A percentile compares a stretch with the other conserved stretches of the same genome.
phyloP scores from a whole-genome alignment of 2,113 vertebrate species.

The Murina feae region DNA sequence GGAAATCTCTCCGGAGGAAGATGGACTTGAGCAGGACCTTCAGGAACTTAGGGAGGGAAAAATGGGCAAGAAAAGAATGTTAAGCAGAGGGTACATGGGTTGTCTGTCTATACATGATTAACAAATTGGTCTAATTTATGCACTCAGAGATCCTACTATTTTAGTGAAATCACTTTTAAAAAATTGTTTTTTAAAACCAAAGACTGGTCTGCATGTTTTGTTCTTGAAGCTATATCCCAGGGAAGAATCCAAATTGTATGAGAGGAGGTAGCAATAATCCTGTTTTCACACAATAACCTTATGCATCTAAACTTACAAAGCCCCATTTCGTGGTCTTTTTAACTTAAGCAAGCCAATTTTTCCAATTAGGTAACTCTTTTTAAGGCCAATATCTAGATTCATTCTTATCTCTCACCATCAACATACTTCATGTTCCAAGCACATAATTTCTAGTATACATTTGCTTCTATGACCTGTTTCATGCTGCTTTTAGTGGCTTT shows the following conservation, averaged over 20 bases:
- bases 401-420: neutral
- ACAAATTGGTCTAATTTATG: neutral
- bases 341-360: neutral
- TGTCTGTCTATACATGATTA: neutral
- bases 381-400: neutral
- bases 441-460: neutral
- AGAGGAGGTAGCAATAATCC: neutral
- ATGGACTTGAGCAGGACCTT: neutral
- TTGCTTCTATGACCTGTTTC: neutral
- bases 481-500: neutral
- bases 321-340: neutral
- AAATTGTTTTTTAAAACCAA: neutral
- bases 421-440: neutral
- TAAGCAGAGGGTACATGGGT: neutral
- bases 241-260: neutral
- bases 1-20: neutral
- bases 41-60: neutral
- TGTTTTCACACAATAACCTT: neutral
- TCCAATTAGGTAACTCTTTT: neutral
- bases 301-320: neutral
- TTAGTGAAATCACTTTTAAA: conserved; percentile 27
- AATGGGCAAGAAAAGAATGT: neutral
- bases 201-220: neutral
- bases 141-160: neutral
- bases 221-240: neutral